Evolutionary conservation across 2,113 vertebrate genomes (phyloP), one percentile per base, ranked within the genome.

Genomic region (human): DNA sequence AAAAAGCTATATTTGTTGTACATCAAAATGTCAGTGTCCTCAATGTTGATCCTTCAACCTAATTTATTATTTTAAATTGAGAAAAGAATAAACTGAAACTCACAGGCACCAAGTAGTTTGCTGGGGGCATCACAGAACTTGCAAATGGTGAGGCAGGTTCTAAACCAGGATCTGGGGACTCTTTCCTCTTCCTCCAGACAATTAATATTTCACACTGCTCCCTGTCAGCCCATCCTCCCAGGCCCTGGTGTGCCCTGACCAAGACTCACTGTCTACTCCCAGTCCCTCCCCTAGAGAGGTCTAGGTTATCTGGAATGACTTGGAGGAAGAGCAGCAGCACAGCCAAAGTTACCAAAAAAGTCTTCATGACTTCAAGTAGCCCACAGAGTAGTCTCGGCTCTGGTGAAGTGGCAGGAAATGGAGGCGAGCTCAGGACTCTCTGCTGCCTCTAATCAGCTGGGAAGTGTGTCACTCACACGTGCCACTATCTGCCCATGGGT

Each of bases 261-360:
- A 81, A 75, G 50, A 78, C 5, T n/a, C 59, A 22, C 17, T 57
- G 40, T 20, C 23, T 52, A 5, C 23, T 17, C 27, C 22, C 25
- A 8, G 14, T 8, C 38, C 7, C 9, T 40, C 38, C 59, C 30
- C 61, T 6, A 20, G 38, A 88, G 64, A 72, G n/a, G 17, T 45
- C 59, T 40, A 11, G 8, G 12, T 97, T 97, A 98, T 97, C 97
- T 97, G 93, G 50, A 40, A n/a, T 20, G 55, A 35, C 90, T 70
- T 94, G 88, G 32, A 72, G 72, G 20, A 92, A 64, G 59, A 97
- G 64, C 73, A 93, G 20, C 50, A 97, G 64, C 75, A 57, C 32
- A n/a, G 32, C 6, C 90, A 89, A 13, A 40, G 93, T 55, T 0
- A 95, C 38, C 57, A 84, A 30, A 7, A 80, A 3, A 7, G 30